Evolutionary conservation across 2,888 invertebrate genomes (phyloP), one percentile per base, ranked within the genome.

Genomic region (Diarsia brunnea): DNA sequence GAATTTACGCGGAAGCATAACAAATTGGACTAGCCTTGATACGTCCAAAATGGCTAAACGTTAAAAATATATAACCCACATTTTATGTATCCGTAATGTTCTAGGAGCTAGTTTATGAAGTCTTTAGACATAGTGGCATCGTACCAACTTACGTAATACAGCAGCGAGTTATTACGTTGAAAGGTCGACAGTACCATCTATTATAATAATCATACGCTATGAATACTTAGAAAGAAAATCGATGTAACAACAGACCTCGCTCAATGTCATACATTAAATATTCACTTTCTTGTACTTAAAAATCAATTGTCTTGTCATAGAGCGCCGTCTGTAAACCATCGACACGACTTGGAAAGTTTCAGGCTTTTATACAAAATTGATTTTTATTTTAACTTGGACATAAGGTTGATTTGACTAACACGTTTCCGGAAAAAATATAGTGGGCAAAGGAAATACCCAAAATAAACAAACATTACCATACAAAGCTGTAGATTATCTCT

Each of bases 141-240:
- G 16, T 49, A 14, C 12, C 19, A n/a, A 38, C 38, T 24, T 60
- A 69, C 27, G 38, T 47, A 80, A 80, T 61, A 66, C 31, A 19
- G 19, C 69, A 31, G 58, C 21, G 4, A 16, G 10, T 38, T 24
- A 49, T 47, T 21, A 51, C 68, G 55, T 74, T 12, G 61, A 69
- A 78, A 78, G 66, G 73, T 61, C 65, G 19, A 0, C 53, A 27
- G 66, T 71, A 27, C 24, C 55, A 76, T 73, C 21, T 63, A 61
- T 55, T 66, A 67, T 27, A 65, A 73, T 78, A 73, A 72, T 72
- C 55, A 72, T 69, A 73, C 43, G 55, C 43, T 61, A 67, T 31
- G 75, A 72, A 79, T 82, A 55, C 69, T 53, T 76, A 58, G 51
- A 73, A 85, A 79, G 74, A 70, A 83, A 85, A 79, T 79, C 83